Conservation (phyloP, 2,797 vertebrate species). For the Coccyzus lansbergi region DNA sequence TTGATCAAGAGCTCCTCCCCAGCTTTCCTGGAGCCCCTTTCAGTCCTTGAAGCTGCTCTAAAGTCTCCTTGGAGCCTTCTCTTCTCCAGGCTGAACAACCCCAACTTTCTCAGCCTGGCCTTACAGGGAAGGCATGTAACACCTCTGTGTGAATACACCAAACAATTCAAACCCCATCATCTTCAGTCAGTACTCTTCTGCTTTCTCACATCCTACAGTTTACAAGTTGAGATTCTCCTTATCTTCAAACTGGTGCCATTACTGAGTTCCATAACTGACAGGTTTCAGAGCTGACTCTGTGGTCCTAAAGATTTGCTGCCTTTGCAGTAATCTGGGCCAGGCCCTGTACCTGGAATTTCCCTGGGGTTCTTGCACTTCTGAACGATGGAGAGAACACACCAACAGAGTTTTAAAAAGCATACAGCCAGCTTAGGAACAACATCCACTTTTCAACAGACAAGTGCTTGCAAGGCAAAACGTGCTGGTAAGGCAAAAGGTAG, state of each 20-base stretch:
- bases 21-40: no score
- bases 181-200: background rate
- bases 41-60: no score
- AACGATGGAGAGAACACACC: fast-evolving
- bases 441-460: background rate
- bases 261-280: background rate
- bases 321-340: background rate
- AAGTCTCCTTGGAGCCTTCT: no score
- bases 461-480: background rate
- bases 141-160: background rate
- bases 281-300: background rate
- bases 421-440: background rate
- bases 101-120: no score
- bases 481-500: background rate
- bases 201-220: background rate
- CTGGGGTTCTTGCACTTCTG: background rate
- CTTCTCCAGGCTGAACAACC: no score
- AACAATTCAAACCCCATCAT: background rate
- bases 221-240: background rate
- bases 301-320: background rate
- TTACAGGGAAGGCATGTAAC: background rate
- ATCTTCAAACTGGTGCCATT: background rate
- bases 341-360: background rate
- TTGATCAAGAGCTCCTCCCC: no score
- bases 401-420: background rate